Evolutionary conservation across 2,888 invertebrate species (phyloP).

Genomic region (Pinctada fucata): DNA sequence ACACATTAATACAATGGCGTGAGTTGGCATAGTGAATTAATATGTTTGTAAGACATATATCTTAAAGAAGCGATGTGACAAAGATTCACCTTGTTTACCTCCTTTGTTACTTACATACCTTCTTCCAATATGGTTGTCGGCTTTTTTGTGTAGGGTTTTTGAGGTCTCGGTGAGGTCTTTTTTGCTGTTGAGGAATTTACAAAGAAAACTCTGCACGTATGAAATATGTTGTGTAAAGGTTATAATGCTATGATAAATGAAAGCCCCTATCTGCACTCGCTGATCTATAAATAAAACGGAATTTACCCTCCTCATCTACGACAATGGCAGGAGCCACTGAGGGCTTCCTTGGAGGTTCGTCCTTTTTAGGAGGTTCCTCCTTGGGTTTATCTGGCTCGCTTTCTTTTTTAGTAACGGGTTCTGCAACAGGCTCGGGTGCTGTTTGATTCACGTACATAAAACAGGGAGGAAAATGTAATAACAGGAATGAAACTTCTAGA

Average conservation of each 20-base stretch:
- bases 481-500: not conserved
- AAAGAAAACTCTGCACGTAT: conserved; percentile 14
- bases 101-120: conserved; percentile 55
- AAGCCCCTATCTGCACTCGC: too few species aligned
- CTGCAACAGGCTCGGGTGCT: conserved; percentile 32
- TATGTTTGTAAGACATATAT: too few species aligned
- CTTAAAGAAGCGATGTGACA: too few species aligned
- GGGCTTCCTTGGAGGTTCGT: conserved; percentile 31
- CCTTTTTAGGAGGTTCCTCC: conserved; percentile 14
- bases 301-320: conserved; percentile 46
- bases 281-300: not conserved
- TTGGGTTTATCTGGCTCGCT: conserved; percentile 32
- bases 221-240: not conserved
- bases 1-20: too few species aligned
- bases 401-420: conserved; percentile 37
- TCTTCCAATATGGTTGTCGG: conserved; percentile 68
- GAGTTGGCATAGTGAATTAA: too few species aligned
- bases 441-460: not conserved
- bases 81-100: conserved; percentile 32
- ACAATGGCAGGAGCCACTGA: conserved; percentile 55
- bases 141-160: conserved; percentile 61
- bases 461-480: not conserved
- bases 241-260: not conserved
- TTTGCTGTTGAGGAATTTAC: conserved; percentile 37
- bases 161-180: conserved; percentile 55